These are phyloP conservation scores for Protobothrops flavoviridis DNA, from an alignment of 2,113 vertebrate genomes.

Conservation along the genomic window DNA sequence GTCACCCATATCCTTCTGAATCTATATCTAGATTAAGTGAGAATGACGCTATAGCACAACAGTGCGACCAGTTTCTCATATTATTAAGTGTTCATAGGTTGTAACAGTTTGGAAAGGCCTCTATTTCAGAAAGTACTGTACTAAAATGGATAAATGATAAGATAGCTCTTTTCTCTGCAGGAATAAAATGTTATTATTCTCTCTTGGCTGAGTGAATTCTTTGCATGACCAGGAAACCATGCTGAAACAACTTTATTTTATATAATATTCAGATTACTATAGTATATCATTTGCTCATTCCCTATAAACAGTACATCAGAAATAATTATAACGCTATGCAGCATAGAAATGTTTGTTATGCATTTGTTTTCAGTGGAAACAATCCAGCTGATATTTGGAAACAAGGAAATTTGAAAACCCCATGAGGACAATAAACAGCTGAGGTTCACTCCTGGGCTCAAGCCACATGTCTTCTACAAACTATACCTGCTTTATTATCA, in stretches of 20 bases:
- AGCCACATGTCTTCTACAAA: not conserved
- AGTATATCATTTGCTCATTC: conserved; percentile 11
- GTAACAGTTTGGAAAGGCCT: not conserved
- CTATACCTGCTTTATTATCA: conserved; percentile 28
- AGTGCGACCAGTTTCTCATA: not conserved
- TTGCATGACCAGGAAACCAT: not conserved
- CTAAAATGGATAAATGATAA: not conserved
- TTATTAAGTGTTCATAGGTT: not conserved
- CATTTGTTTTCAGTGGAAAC: conserved; percentile 15
- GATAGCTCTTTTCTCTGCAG: not conserved
- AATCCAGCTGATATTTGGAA: conserved; percentile 28
- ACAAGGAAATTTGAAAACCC: conserved; percentile 1
- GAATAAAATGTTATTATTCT: not conserved
- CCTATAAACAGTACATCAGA: not conserved
- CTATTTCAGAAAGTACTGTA: not conserved
- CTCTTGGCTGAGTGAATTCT: conserved; percentile 1
- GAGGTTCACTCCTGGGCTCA: conserved; percentile 1
- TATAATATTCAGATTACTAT: conserved; percentile 12
- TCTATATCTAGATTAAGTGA: not conserved
- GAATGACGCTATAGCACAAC: not conserved
- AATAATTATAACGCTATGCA: conserved; percentile 7
- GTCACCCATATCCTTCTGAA: not conserved
- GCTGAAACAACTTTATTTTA: conserved; percentile 37
- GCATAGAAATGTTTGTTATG: conserved; percentile 23
- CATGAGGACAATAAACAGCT: conserved; percentile 4